phyloP scores from a whole-genome alignment of 2,888 invertebrate genomes.

The Eristalinus aeneus region DNA sequence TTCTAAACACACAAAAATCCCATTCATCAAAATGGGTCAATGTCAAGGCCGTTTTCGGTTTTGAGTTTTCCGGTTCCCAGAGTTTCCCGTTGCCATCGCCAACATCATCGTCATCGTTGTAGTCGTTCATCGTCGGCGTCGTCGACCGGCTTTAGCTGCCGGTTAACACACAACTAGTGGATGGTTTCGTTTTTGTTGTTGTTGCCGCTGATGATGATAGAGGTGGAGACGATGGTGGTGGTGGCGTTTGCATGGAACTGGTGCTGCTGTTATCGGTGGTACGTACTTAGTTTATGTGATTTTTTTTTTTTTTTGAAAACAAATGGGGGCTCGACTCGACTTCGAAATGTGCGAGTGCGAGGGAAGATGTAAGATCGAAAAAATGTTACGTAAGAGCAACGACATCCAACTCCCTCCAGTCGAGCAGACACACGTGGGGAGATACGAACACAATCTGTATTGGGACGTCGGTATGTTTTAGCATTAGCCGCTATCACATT shows the following conservation, averaged over 20 bases:
- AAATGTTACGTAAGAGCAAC: constrained; percentile 54
- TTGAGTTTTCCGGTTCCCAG: constrained; percentile 62
- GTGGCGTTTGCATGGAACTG: not conserved
- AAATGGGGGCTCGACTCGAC: constrained; percentile 50
- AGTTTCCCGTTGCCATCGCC: constrained; percentile 18
- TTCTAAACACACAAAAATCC: constrained; percentile 70
- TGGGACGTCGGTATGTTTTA: not conserved
- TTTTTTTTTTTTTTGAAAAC: constrained; percentile 16
- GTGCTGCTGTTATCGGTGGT: constrained; percentile 39
- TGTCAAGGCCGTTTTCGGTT: constrained; percentile 75
- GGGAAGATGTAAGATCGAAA: constrained; percentile 56
- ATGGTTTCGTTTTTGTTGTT: constrained; percentile 29
- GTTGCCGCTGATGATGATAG: not conserved
- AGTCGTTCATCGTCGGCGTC: constrained; percentile 7
- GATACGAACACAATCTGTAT: not conserved
- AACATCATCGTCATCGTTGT: not conserved
- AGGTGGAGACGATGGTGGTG: not conserved
- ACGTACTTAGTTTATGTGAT: constrained; percentile 28
- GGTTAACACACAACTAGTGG: constrained; percentile 39
- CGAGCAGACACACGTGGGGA: not conserved
- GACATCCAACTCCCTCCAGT: not conserved
- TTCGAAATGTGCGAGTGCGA: constrained; percentile 16
- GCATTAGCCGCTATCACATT: not conserved
- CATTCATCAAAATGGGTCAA: constrained; percentile 75
- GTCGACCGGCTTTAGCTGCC: constrained; percentile 38